A percentile compares a stretch with the other conserved stretches of the same genome.
phyloP scores from a whole-genome alignment of 37 sponge, comb jelly and placozoan species.

The Spongilla lacustris region DNA sequence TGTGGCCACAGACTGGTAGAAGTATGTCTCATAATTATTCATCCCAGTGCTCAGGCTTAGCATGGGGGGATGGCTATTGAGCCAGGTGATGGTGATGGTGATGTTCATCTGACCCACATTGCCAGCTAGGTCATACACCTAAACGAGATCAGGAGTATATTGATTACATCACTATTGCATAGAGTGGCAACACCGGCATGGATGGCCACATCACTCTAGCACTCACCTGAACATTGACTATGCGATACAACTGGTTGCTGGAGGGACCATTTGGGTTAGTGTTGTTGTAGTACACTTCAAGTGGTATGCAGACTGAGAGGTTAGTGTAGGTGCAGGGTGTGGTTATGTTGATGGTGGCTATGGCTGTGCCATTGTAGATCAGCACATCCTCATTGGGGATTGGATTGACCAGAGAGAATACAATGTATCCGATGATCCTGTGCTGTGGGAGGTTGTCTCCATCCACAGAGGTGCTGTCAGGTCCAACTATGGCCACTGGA shows the following conservation, averaged over 20 bases:
- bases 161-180: too few species aligned
- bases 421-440: background rate
- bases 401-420: conserved; percentile 12
- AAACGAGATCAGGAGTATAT: background rate
- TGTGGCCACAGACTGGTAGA: conserved; percentile 7
- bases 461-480: conserved; percentile 24
- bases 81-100: conserved; percentile 9
- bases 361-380: background rate
- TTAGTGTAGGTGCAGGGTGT: background rate
- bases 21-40: conserved; percentile 1
- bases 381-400: conserved; percentile 22
- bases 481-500: conserved; percentile 22
- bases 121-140: conserved; percentile 41
- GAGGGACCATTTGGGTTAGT: background rate
- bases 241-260: background rate
- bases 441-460: conserved; percentile 43
- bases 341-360: background rate
- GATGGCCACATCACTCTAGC: background rate
- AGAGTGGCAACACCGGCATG: too few species aligned
- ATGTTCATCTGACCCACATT: conserved; percentile 2
- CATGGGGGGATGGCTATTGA: conserved; percentile 57
- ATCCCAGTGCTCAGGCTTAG: conserved; percentile 29
- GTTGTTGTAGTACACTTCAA: background rate
- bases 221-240: background rate
- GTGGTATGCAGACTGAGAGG: background rate